These are phyloP conservation scores for Drosophila meridiana DNA, from an alignment of 2,888 invertebrate genomes.

Conservation along the genomic window DNA sequence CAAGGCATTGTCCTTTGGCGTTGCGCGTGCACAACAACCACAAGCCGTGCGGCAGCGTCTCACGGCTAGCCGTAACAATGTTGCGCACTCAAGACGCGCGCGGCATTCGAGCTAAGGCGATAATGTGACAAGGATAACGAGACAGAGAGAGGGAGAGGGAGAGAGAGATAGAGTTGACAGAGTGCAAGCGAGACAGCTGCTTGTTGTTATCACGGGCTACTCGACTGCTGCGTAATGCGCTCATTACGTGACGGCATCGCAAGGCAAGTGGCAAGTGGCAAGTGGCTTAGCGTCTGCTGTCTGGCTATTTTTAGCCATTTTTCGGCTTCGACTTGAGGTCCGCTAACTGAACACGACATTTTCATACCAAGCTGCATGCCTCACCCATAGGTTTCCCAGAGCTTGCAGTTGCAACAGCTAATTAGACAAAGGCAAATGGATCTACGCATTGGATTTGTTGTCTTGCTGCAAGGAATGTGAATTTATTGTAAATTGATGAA, in stretches of 20 bases:
- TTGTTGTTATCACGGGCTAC: conserved; percentile 64
- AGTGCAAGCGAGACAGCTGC: conserved; percentile 21
- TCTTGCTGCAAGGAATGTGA: conserved; percentile 26
- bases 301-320: conserved; percentile 26
- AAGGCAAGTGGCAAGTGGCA: conserved; percentile 55
- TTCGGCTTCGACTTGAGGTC: conserved; percentile 52
- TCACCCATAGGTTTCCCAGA: conserved; percentile 51
- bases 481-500: conserved; percentile 59
- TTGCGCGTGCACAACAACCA: conserved; percentile 73
- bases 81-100: conserved; percentile 73
- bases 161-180: background rate
- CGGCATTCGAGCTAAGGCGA: conserved; percentile 74
- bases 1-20: conserved; percentile 64
- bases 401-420: conserved; percentile 49
- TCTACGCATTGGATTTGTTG: conserved; percentile 32
- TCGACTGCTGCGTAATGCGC: conserved; percentile 70
- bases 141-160: conserved; percentile 15
- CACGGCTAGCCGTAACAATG: conserved; percentile 72
- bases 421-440: conserved; percentile 69
- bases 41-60: conserved; percentile 34
- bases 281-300: conserved; percentile 37
- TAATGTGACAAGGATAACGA: conserved; percentile 82
- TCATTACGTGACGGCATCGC: conserved; percentile 76
- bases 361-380: conserved; percentile 72
- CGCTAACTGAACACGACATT: conserved; percentile 59